Base-by-base conservation (phyloP, 2,888 invertebrate species). In the Habrosyne pyritoides region DNA sequence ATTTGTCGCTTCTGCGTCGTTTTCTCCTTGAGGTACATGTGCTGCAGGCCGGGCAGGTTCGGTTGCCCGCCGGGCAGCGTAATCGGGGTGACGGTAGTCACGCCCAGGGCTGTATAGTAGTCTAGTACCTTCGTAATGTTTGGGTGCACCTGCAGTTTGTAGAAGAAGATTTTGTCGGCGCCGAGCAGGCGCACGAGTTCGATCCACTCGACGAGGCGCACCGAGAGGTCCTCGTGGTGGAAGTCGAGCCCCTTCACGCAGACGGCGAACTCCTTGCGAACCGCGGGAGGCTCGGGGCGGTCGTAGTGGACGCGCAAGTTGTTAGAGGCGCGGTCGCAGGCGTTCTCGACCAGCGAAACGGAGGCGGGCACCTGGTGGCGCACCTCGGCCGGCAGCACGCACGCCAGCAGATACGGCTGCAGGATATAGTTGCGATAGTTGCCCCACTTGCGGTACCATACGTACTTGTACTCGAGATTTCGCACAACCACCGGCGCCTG, bases 171-270 rank as follows among this genome's bases (percentile, higher is more conserved):
- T 82, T 98, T 98, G 75, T 98, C 97, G 0, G 98, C 98, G 3
- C 99, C 99, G 51, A 99, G 93, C 36, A 98, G 91, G 26, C 95
- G 95, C 30, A 98, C 91, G 61, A 98, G 92, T 84, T 99, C 98
- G 72, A 99, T 96, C 99, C 99, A 99, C 86, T 99, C 99, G 51
- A 98, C 95, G 22, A 99, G 91, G 2, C 98, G 94, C 14, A 97
- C 97, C 1, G 98, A 98, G 1, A 98, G 88, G 85, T 99, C 98
- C 77, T 98, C 97, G 87, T 98, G 97, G 2, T 97, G 93, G 78
- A 98, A 99, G 86, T 98, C 98, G 54, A 99, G 91, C 0, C 99
- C 98, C 84, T 98, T 98, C 21, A 98, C 98, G 84, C 98, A 98
- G 2, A 98, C 98, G 1, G 98, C 98, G 81, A 98, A 98, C 24